Conservation (phyloP, 2,113 vertebrate genomes). For the Speoplatyrhinus poulsoni region DNA sequence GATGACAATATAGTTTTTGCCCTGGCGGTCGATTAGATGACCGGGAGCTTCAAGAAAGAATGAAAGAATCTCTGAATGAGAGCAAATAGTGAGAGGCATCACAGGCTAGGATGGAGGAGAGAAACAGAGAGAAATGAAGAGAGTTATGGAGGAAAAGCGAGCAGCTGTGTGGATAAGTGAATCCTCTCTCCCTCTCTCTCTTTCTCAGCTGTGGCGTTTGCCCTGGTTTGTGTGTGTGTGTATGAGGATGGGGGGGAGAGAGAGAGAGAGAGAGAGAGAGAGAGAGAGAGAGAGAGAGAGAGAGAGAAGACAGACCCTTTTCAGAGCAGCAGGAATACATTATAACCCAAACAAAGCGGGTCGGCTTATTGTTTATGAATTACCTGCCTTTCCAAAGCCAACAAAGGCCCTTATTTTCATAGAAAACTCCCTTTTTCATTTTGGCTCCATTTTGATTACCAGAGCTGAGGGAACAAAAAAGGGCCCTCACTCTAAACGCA, state of each 20-base stretch:
- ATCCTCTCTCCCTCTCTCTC: not conserved
- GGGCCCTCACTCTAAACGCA: conserved; percentile 85
- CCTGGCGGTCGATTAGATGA: too few relatives aligned
- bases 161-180: not conserved
- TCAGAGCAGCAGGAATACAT: conserved; percentile 94
- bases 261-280: conserved; percentile 4
- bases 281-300: conserved; percentile 6
- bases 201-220: not conserved
- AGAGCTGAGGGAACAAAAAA: conserved; percentile 95
- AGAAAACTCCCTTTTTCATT: conserved; percentile 99
- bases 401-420: conserved; percentile 98
- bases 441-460: conserved; percentile 99
- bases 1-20: too few relatives aligned
- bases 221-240: not conserved
- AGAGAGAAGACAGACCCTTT: conserved; percentile 50
- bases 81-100: not conserved
- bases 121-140: not conserved
- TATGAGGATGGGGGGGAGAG: conserved; percentile 2
- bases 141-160: not conserved
- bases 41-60: too few relatives aligned
- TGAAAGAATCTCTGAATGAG: not conserved
- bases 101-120: not conserved
- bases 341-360: conserved; percentile 97
- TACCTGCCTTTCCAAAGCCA: conserved; percentile 94
- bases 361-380: conserved; percentile 98